These are phyloP conservation scores for Apotomis capreana DNA, from an alignment of 2,888 invertebrate genomes.

Conservation along the genomic window DNA sequence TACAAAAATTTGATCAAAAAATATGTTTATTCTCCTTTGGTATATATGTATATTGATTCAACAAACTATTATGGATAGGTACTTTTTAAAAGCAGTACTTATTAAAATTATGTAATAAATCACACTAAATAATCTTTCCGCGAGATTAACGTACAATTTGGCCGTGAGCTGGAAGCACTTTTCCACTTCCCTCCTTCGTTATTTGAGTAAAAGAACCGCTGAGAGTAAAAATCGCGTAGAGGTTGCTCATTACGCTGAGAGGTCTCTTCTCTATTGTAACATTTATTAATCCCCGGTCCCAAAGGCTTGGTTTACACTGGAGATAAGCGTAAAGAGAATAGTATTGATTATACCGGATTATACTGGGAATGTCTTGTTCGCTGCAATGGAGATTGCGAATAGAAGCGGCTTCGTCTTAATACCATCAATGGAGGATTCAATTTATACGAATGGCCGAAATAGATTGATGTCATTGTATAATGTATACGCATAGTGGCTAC, in stretches of 20 bases:
- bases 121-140: conserved; percentile 2
- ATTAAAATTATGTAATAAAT: conserved; percentile 10
- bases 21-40: too few species aligned
- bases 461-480: too few species aligned
- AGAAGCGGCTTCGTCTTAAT: neutral
- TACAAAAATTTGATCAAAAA: too few species aligned
- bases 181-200: conserved; percentile 8
- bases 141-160: conserved; percentile 1
- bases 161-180: neutral
- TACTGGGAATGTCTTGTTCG: neutral
- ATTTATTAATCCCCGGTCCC: conserved; percentile 17
- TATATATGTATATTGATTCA: too few species aligned
- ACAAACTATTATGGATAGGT: too few species aligned
- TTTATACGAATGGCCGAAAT: neutral
- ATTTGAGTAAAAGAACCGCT: neutral
- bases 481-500: too few species aligned
- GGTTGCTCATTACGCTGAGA: conserved; percentile 28
- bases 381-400: neutral
- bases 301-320: conserved; percentile 14
- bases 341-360: neutral
- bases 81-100: neutral
- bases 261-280: conserved; percentile 13
- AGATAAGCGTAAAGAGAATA: neutral
- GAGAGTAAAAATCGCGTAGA: conserved; percentile 27
- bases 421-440: neutral